Base-by-base conservation (phyloP, 37 sponge, comb jelly and placozoan species). In the Amphimedon queenslandica region DNA sequence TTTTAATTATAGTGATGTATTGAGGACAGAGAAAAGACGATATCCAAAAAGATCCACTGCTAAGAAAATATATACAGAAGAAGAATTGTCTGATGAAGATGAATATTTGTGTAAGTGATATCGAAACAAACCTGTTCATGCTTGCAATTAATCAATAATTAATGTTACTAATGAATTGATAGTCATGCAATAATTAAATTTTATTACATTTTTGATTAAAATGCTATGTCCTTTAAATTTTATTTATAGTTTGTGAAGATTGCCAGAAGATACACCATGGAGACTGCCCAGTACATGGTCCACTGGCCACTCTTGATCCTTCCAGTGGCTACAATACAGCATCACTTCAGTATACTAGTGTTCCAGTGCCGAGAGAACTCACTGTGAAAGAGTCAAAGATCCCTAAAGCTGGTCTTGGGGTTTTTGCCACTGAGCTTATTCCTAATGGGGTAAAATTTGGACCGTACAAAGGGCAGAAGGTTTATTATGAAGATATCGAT, bases 331-430 rank as follows among this genome's bases (percentile, higher is more conserved):
- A n/a, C 13, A 76, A 86, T 60, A 36, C 74, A 37, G 80, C 68
- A 3, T 86, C 86, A 21, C 40, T 40, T 18, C 10, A 40, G 25
- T 75, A 55, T 47, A 85, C 86, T 33, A 28, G 28, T 31, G 5
- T 88, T 30, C 83, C 83, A 41, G 76, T 88, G 29, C 89, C 89
- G 34, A 73, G 69, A 2, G 75, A 88, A 42, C 75, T 88, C 55
- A 88, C 84, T 33, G 71, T 89, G 23, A 83, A 80, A 51, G 39
- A 34, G 2, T 89, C 90, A 18, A 3, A 25, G 10, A 89, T 89
- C 8, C 76, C 77, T 29, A 71, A 61, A 10, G 88, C 88, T 47
- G 90, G 85, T 13, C 69, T 90, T 16, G 90, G 90, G 18, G 78
- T 89, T 6, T 84, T 84, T 84, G 74, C 90, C 1, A 89, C 60